Percentiles rank a stretch among this genome's conserved stretches.
phyloP scores from a whole-genome alignment of 2,888 invertebrate genomes.

The Caenorhabditis macrosperma region DNA sequence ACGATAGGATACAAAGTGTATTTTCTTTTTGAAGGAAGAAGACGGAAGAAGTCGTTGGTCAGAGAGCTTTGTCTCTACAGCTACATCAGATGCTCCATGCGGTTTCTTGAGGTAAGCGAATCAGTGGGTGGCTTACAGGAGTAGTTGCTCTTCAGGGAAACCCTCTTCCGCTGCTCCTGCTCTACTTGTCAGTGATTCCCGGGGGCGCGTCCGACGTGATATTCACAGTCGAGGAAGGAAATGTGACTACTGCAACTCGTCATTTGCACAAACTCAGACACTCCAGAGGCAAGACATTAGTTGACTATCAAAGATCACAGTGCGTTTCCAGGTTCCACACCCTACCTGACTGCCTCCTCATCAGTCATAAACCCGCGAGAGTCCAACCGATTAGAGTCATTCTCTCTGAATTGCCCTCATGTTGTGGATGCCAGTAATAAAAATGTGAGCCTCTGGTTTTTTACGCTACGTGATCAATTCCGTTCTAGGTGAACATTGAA shows the following conservation, averaged over 20 bases:
- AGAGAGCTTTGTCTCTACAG: conserved; percentile 1
- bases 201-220: conserved; percentile 1
- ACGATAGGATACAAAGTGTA: conserved; percentile 42
- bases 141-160: not conserved
- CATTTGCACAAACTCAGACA: conserved; percentile 48
- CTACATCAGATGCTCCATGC: conserved; percentile 49
- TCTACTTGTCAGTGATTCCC: conserved; percentile 21
- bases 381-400: conserved; percentile 60
- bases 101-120: conserved; percentile 43
- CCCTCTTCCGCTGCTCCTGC: conserved; percentile 26
- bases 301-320: not conserved
- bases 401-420: conserved; percentile 71
- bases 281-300: conserved; percentile 11
- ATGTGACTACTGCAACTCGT: conserved; percentile 28
- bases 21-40: conserved; percentile 36
- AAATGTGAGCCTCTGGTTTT: conserved; percentile 45
- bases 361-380: conserved; percentile 40
- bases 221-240: conserved; percentile 42
- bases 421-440: conserved; percentile 66
- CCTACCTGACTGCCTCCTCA: conserved; percentile 42
- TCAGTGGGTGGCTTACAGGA: not conserved
- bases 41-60: not conserved
- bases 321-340: conserved; percentile 15
- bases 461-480: not conserved
- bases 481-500: conserved; percentile 52